Evolutionary conservation across 2,113 vertebrate species (phyloP).

Genomic region (Kryptolebias marmoratus): DNA sequence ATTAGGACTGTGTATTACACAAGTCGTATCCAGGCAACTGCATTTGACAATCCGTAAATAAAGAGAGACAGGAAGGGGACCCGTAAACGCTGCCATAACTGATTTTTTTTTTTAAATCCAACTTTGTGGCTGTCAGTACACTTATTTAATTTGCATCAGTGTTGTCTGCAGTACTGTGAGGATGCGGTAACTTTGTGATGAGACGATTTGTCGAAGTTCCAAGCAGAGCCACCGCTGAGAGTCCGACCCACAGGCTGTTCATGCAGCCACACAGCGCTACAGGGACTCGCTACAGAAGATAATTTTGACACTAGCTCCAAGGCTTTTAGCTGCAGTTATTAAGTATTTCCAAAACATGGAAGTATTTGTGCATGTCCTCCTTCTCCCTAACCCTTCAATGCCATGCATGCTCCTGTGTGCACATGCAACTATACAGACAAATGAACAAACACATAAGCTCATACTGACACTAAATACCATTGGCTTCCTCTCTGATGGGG

Average conservation of each 20-base stretch:
- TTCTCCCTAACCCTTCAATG: conserved; percentile 2
- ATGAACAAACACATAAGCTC: conserved; percentile 9
- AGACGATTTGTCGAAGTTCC: conserved; percentile 56
- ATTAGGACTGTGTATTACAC: conserved; percentile 65
- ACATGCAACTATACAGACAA: not conserved
- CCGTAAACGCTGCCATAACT: conserved; percentile 49
- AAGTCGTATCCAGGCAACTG: conserved; percentile 71
- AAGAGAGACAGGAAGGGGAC: conserved; percentile 36
- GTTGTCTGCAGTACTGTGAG: conserved; percentile 16
- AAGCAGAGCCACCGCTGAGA: conserved; percentile 53
- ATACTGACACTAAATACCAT: conserved; percentile 24
- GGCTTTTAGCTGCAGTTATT: conserved; percentile 64
- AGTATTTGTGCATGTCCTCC: conserved; percentile 18
- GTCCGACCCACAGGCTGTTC: conserved; percentile 55
- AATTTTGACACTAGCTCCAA: conserved; percentile 74
- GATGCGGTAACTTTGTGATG: conserved; percentile 16
- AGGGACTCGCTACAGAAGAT: conserved; percentile 65
- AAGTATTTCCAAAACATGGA: conserved; percentile 57
- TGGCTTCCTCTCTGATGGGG: conserved; percentile 37
- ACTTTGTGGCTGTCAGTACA: conserved; percentile 56
- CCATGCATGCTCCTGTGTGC: not conserved
- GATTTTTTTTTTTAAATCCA: conserved; percentile 44
- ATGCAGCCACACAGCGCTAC: conserved; percentile 52
- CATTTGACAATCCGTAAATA: conserved; percentile 42
- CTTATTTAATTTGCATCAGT: conserved; percentile 33